Evolutionary conservation across 1,140 invertebrate genomes (phyloP).

Genomic region (Druon quercuslanigerum): DNA sequence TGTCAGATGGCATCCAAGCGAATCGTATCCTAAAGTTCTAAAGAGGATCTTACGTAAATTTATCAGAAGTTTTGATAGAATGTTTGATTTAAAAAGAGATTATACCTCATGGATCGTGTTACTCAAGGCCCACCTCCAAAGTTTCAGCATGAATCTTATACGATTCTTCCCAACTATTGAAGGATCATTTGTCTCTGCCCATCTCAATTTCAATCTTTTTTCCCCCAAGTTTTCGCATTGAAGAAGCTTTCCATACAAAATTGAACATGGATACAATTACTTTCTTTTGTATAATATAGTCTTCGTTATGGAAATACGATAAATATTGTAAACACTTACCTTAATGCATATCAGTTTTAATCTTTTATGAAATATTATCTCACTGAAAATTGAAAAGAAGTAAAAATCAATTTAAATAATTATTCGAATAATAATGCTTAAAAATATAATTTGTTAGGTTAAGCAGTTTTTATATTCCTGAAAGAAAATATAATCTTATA

Average conservation of each 20-base stretch:
- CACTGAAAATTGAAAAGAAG: too few species aligned
- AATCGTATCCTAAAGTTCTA: constrained; percentile 6
- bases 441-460: too few species aligned
- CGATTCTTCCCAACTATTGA: constrained; percentile 23
- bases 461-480: too few species aligned
- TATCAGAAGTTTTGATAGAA: constrained; percentile 27
- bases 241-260: neutral
- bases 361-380: too few species aligned
- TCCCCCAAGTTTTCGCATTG: neutral
- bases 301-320: too few species aligned
- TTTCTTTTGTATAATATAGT: too few species aligned
- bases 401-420: too few species aligned
- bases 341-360: too few species aligned
- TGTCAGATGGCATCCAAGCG: neutral
- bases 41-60: constrained; percentile 19
- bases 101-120: constrained; percentile 27
- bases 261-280: too few species aligned
- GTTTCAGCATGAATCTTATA: constrained; percentile 25
- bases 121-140: neutral
- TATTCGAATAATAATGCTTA: too few species aligned
- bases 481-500: too few species aligned
- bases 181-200: constrained; percentile 23
- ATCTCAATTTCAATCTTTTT: constrained; percentile 13
- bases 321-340: too few species aligned
- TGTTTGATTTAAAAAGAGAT: constrained; percentile 29